Evolutionary conservation across 2,888 invertebrate genomes (phyloP).

Genomic region (Diaperis boleti): DNA sequence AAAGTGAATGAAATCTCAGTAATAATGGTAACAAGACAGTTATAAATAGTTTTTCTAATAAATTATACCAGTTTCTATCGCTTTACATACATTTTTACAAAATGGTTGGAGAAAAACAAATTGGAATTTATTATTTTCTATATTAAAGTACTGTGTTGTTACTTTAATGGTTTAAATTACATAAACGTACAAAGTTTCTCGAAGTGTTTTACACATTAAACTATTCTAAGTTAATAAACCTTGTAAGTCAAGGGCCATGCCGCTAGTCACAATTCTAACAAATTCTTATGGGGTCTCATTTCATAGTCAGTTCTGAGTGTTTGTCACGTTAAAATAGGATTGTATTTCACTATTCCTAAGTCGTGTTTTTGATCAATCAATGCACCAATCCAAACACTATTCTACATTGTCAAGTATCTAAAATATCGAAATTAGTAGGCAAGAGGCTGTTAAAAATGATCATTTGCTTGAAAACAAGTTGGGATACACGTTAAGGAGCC

Average conservation of each 20-base stretch:
- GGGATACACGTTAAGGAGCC: not conserved
- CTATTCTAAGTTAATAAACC: slow-evolving; percentile 59
- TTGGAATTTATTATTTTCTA: slow-evolving; percentile 17
- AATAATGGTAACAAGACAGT: slow-evolving; percentile 36
- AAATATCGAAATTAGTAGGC: slow-evolving; percentile 1
- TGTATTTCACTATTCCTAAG: slow-evolving; percentile 10
- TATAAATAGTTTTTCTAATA: slow-evolving; percentile 23
- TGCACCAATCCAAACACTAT: slow-evolving; percentile 2
- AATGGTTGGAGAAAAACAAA: slow-evolving; percentile 19
- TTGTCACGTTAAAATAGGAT: slow-evolving; percentile 43
- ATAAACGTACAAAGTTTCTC: slow-evolving; percentile 50
- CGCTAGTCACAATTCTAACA: slow-evolving; percentile 68
- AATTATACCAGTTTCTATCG: slow-evolving; percentile 33
- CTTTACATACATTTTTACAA: slow-evolving; percentile 51
- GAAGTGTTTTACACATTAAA: slow-evolving; percentile 61
- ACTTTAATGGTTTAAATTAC: slow-evolving; percentile 54
- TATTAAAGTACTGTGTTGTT: slow-evolving; percentile 45
- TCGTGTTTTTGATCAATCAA: slow-evolving; percentile 11
- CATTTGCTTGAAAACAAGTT: not conserved
- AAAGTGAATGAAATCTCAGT: slow-evolving; percentile 34
- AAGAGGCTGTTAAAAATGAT: slow-evolving; percentile 11
- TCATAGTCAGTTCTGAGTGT: slow-evolving; percentile 50
- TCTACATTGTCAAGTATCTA: slow-evolving; percentile 18
- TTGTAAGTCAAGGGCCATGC: slow-evolving; percentile 62
- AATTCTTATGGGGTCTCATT: slow-evolving; percentile 44